Evolutionary conservation across 2,113 vertebrate species (phyloP), one percentile per base, ranked within the genome.

Genomic region (Myotis brandtii): DNA sequence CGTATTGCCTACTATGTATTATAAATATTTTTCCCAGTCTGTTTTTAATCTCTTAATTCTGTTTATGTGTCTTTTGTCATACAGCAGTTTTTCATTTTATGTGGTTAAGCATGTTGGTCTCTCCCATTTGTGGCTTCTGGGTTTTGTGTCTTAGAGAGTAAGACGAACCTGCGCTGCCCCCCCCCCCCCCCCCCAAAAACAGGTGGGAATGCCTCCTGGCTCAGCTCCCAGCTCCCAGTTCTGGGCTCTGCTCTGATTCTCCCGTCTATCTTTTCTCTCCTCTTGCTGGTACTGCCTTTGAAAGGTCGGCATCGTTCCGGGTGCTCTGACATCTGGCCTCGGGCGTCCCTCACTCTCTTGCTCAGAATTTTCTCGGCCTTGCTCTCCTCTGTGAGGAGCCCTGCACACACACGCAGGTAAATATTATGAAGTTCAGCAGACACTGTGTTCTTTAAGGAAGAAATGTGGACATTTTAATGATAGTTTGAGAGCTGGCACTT

Each of bases 391-490:
- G 70, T 7, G 23, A 93, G 62, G 72, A 59, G 56, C 9, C 30
- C 32, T 43, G 52, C 85, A 37, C 88, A 73, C 14, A 90, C 52
- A n/a, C 82, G 52, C 62, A 64, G 86, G 73, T 94, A 86, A 82
- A 27, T 43, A 43, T 59, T 70, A 75, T 14, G 77, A 79, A 93
- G 64, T 40, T 62, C 6, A 13, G 91, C 82, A 93, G 93, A 93
- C 79, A 56, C 64, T 83, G 18, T 89, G 84, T 92, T 92, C 91
- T 93, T 85, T 52, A 87, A 81, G 89, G 80, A 90, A 96, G 87
- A 86, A 81, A 93, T 72, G 64, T 83, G 94, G 67, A 34, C 43
- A 9, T 70, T 81, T 82, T 94, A 95, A 96, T 94, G 90, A 93
- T 77, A 84, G 89, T 59, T 92, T 93, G 95, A 89, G 86, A 59